These are phyloP conservation scores for Antechinus flavipes DNA, from an alignment of 2,113 vertebrate genomes.

Conservation along the genomic window DNA sequence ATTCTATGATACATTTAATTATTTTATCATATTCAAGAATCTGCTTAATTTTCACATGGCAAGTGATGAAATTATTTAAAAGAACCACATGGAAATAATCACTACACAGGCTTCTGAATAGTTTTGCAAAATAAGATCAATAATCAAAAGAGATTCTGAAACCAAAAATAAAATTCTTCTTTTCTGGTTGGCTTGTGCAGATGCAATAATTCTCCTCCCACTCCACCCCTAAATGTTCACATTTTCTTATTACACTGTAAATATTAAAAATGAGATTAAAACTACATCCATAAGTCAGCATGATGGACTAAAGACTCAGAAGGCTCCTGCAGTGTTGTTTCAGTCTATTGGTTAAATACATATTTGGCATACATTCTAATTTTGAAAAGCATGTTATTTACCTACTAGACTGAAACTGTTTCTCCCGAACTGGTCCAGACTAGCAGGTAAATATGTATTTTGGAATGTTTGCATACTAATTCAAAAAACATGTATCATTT, in stretches of 20 bases:
- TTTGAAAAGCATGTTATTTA: conserved; percentile 74
- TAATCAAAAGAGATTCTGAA: neutral
- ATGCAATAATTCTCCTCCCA: conserved; percentile 13
- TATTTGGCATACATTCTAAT: conserved; percentile 70
- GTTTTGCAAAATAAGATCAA: neutral
- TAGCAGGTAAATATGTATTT: conserved; percentile 72
- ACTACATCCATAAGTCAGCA: conserved; percentile 40
- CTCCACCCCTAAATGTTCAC: conserved; percentile 27
- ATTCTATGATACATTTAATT: neutral
- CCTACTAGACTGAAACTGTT: conserved; percentile 68
- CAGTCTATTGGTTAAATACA: conserved; percentile 67
- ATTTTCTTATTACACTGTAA: conserved; percentile 43
- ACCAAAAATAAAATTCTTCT: conserved; percentile 29
- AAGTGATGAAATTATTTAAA: conserved; percentile 19
- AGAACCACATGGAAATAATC: neutral
- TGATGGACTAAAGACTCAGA: conserved; percentile 20
- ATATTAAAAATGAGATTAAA: conserved; percentile 56
- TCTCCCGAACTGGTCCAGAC: conserved; percentile 37
- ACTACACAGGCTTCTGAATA: neutral
- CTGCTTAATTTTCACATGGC: neutral
- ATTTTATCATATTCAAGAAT: neutral
- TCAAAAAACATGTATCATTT: conserved; percentile 56
- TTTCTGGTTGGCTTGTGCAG: conserved; percentile 30
- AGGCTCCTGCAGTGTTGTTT: conserved; percentile 46
- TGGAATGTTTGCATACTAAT: conserved; percentile 68